Percentiles rank a stretch among this genome's conserved stretches.
Evolutionary conservation across 1,140 invertebrate genomes (phyloP).

Genomic region (Coenobita brevimanus): DNA sequence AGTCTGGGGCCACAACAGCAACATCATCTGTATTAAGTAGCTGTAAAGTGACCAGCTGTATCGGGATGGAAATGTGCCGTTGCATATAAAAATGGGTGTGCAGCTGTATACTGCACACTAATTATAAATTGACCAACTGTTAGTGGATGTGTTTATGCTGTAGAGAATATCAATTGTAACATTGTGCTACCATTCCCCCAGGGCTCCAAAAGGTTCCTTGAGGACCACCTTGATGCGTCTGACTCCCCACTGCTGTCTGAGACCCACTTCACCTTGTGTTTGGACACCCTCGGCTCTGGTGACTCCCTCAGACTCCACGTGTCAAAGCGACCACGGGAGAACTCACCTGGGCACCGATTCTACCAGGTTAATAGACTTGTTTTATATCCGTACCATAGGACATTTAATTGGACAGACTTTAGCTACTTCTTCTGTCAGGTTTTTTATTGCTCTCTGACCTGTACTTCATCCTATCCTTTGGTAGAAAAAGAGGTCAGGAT

Average conservation of each 20-base stretch:
- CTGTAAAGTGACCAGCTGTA: no score
- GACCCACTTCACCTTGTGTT: conserved; percentile 87
- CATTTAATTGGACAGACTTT: background rate
- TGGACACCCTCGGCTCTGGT: conserved; percentile 86
- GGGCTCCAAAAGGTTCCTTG: conserved; percentile 83
- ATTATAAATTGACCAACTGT: no score
- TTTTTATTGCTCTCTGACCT: background rate
- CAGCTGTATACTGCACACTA: no score
- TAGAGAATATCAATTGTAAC: no score
- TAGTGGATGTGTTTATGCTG: no score
- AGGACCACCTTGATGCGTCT: conserved; percentile 73
- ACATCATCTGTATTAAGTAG: no score
- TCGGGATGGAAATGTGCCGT: no score
- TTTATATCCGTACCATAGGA: no score
- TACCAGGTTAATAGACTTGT: conserved; percentile 80
- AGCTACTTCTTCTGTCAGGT: background rate
- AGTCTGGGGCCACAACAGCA: no score
- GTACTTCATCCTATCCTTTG: no score
- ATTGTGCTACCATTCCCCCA: background rate
- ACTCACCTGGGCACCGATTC: conserved; percentile 82
- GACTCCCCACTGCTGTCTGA: conserved; percentile 65
- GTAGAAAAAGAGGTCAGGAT: background rate
- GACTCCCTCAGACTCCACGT: conserved; percentile 90
- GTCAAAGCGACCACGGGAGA: conserved; percentile 95
- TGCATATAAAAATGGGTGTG: no score